Evolutionary conservation across 2,797 vertebrate genomes (phyloP).

Genomic region (Allobates femoralis): DNA sequence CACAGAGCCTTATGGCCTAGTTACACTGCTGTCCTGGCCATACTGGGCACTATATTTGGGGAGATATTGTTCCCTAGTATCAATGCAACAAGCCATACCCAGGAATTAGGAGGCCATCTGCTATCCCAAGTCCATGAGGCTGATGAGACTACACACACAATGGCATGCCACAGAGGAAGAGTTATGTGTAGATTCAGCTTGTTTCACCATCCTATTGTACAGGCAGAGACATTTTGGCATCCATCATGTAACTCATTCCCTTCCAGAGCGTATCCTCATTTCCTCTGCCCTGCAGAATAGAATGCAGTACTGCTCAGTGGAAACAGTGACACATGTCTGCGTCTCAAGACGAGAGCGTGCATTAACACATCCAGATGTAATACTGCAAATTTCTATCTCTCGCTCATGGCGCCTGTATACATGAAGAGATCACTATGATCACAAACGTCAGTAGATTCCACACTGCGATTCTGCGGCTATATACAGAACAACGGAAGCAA

Average conservation of each 20-base stretch:
- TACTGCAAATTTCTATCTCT: not conserved
- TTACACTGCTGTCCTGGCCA: no score
- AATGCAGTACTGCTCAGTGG: not conserved
- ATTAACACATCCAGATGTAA: not conserved
- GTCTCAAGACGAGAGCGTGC: not conserved
- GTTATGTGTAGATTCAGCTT: not conserved
- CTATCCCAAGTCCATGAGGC: not conserved
- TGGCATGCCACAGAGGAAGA: not conserved
- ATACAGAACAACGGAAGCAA: no score
- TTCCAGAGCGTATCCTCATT: not conserved
- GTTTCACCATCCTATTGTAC: not conserved
- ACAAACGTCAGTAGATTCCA: no score
- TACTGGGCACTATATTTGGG: no score
- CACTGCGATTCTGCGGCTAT: no score
- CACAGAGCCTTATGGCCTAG: no score
- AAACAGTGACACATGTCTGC: conserved; percentile 16
- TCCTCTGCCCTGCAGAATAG: not conserved
- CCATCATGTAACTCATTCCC: not conserved
- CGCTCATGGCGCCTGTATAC: no score
- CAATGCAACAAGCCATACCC: not conserved
- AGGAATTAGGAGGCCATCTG: not conserved
- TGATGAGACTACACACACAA: not conserved
- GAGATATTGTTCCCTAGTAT: no score
- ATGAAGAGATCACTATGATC: no score
- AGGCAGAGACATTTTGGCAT: not conserved